Evolutionary conservation across 53 echinoderm and acorn worm species (phyloP).

Genomic region (Arbacia lixula): DNA sequence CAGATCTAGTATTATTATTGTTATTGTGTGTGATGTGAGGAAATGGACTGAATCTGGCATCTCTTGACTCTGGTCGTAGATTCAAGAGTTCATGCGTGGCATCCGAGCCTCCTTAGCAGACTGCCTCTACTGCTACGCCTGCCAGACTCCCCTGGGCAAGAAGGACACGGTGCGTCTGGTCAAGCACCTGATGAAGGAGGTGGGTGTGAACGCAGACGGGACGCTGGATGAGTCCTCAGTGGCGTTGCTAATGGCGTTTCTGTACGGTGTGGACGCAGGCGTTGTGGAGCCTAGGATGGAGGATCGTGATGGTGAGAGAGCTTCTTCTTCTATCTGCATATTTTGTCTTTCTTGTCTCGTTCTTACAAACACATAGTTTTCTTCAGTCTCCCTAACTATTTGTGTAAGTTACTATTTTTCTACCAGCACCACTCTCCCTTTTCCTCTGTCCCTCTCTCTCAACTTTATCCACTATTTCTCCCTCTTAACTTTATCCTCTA

Average conservation of each 20-base stretch:
- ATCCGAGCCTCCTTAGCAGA: constrained; percentile 83
- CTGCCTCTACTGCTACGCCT: constrained; percentile 87
- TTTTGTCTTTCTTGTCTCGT: too few relatives aligned
- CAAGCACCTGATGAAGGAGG: constrained; percentile 63
- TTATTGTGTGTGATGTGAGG: background rate
- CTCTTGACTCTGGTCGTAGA: constrained; percentile 27
- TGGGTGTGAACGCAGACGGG: constrained; percentile 63
- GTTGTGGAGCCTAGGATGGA: constrained; percentile 62
- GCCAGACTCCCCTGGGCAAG: constrained; percentile 74
- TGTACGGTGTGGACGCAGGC: constrained; percentile 79
- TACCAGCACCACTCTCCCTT: too few relatives aligned
- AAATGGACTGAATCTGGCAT: background rate
- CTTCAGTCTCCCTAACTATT: too few relatives aligned
- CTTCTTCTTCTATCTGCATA: too few relatives aligned
- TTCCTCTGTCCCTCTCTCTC: too few relatives aligned
- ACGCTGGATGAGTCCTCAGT: constrained; percentile 71
- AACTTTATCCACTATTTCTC: too few relatives aligned
- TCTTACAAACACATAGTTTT: too few relatives aligned
- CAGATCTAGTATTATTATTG: background rate
- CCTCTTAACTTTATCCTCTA: too few relatives aligned
- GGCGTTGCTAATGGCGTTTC: constrained; percentile 80
- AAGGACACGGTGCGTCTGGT: constrained; percentile 73
- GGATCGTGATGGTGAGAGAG: constrained; percentile 76
- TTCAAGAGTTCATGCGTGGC: constrained; percentile 80
- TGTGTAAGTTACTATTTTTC: too few relatives aligned